Percentiles rank a stretch among this genome's conserved stretches.
These are phyloP conservation scores for Metallyticus violacea DNA, from an alignment of 2,888 invertebrate species.

Conservation along the genomic window DNA sequence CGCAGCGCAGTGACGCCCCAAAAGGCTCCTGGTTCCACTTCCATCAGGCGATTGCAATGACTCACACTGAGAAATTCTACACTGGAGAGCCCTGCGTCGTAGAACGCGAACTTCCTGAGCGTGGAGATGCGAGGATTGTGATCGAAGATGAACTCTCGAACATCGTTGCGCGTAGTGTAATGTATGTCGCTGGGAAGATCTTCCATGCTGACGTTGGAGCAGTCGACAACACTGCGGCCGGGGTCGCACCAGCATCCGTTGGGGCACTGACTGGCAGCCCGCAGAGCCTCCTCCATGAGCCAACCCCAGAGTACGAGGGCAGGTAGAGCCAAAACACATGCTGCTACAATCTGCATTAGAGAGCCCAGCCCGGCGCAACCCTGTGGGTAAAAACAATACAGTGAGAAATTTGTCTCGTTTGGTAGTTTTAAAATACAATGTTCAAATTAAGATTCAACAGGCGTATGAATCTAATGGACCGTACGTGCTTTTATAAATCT, in stretches of 20 bases:
- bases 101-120: neutral
- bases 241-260: slow-evolving; percentile 6
- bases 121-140: slow-evolving; percentile 1
- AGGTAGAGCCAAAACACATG: neutral
- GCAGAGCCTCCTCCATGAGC: neutral
- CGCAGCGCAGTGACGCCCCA: neutral
- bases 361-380: neutral
- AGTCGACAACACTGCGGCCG: neutral
- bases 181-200: neutral
- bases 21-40: neutral
- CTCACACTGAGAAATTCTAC: neutral
- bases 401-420: too few relatives aligned
- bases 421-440: too few relatives aligned
- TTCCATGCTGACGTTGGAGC: neutral
- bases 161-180: neutral
- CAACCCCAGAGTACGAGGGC: neutral
- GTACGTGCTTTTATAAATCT: too few relatives aligned
- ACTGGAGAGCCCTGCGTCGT: neutral
- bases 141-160: neutral
- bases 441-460: too few relatives aligned
- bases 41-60: neutral
- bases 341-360: neutral
- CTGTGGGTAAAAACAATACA: neutral
- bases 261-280: neutral
- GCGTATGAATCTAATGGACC: too few relatives aligned